A percentile compares a stretch with the other conserved stretches of the same genome.
Conservation (phyloP, 2,888 invertebrate species). For the Calephelis perditalis region DNA sequence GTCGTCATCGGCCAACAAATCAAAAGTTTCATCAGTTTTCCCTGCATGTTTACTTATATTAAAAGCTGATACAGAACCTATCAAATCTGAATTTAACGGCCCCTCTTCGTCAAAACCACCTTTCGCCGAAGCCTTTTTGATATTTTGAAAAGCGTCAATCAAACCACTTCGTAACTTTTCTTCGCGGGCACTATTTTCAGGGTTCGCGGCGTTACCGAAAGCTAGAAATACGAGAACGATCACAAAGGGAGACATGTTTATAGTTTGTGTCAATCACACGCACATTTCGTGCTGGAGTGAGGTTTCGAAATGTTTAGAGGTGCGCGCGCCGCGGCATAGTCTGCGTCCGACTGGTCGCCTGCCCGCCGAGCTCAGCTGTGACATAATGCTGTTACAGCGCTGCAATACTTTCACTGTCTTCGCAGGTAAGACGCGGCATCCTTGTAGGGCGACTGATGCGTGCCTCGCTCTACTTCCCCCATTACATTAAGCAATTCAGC, state of each 20-base stretch:
- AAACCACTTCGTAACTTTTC: constrained; percentile 63
- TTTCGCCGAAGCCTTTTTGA: constrained; percentile 62
- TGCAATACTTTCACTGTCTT: constrained; percentile 64
- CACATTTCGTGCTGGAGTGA: constrained; percentile 42
- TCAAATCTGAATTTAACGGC: constrained; percentile 50
- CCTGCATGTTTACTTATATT: constrained; percentile 39
- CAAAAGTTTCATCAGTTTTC: constrained; percentile 50
- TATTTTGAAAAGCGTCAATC: constrained; percentile 69
- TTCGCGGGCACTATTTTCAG: constrained; percentile 52
- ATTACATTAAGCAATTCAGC: constrained; percentile 20
- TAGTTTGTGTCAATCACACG: constrained; percentile 41
- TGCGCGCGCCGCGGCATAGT: constrained; percentile 66
- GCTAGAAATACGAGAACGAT: constrained; percentile 48
- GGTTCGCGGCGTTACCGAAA: constrained; percentile 45
- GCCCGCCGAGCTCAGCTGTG: constrained; percentile 38
- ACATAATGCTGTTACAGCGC: constrained; percentile 68
- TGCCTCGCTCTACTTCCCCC: constrained; percentile 34
- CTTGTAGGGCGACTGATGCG: constrained; percentile 39
- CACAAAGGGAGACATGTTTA: constrained; percentile 58
- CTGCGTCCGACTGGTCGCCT: constrained; percentile 52
- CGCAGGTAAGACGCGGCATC: constrained; percentile 33
- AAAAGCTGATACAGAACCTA: constrained; percentile 48
- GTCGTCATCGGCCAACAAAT: constrained; percentile 61
- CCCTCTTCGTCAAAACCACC: constrained; percentile 57
- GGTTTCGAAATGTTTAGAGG: constrained; percentile 35